Base-by-base conservation (phyloP, 2,888 invertebrate species). In the Kuschelorhynchus macadamiae region DNA sequence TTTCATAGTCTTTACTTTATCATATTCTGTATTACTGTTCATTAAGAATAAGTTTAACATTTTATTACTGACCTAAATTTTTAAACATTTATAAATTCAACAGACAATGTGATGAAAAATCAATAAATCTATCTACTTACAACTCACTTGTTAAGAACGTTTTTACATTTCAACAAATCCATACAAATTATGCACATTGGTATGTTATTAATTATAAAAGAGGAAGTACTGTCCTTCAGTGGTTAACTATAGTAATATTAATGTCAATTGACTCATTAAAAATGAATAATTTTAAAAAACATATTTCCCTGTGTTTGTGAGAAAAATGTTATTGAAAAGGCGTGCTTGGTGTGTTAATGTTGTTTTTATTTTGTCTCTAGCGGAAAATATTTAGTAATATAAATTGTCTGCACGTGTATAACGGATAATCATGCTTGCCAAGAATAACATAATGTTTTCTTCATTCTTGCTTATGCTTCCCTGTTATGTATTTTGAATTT, bases 171-270 rank as follows among this genome's bases (percentile, higher is more conserved):
- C n/a, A n/a, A n/a, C 39, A 39, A 11, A 9, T 39, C 39, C 11
- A 39, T 39, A 9, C n/a, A 14, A 39, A 39, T 32, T 46, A 18
- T 30, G 36, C 18, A 47, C 49, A 60, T 25, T 16, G 21, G 8
- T 25, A 60, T 49, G 17, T 12, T 21, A 60, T 41, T 60, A 60
- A 61, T 42, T 61, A 39, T 41, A 49, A 18, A n/a, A 55, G 33
- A 63, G 63, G 63, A 63, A 56, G 56, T 63, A 46, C n/a, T 17
- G 56, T 63, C 63, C 63, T 63, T 63, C 56, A 17, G 11, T 3
- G 16, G 7, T 17, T 36, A 17, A 47, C 56, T 21, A 56, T 25
- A 25, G 25, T 17, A 60, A 46, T 55, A 55, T 63, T 55, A 55
- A 55, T 53, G 47, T 55, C 25, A 36, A 30, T 49, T 30, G 17